Conservation (phyloP, 2,113 vertebrate genomes). For the Microcebus murinus region DNA sequence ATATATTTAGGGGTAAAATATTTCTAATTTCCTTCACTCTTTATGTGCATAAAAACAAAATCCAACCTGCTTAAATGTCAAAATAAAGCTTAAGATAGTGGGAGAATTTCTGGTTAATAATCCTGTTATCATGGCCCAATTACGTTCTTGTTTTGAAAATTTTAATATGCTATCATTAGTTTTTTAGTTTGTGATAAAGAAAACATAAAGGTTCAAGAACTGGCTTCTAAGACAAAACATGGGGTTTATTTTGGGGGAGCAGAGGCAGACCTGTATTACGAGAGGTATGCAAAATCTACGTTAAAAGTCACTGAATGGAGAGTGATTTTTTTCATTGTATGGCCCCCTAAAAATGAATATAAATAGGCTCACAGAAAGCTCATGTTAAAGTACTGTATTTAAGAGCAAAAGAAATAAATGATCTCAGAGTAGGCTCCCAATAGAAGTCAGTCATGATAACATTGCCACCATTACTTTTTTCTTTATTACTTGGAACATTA, state of each 20-base stretch:
- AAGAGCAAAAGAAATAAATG: conserved; percentile 24
- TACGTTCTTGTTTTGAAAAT: background rate
- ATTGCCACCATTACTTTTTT: background rate
- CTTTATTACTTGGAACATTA: conserved; percentile 58
- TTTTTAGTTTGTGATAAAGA: conserved; percentile 1
- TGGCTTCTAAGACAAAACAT: conserved; percentile 8
- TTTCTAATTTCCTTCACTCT: too few species aligned
- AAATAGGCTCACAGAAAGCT: conserved; percentile 2
- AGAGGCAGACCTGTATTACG: background rate
- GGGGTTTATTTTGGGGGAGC: background rate
- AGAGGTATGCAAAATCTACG: background rate
- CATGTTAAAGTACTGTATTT: conserved; percentile 42
- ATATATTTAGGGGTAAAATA: too few species aligned
- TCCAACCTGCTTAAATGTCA: background rate
- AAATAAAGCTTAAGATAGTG: conserved; percentile 6
- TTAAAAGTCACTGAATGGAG: background rate
- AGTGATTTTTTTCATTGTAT: background rate
- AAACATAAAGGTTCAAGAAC: conserved; percentile 16
- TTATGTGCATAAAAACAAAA: background rate
- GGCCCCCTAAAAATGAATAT: background rate
- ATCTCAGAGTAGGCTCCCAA: conserved; percentile 32
- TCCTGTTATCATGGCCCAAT: background rate
- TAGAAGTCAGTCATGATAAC: background rate
- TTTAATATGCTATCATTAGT: background rate
- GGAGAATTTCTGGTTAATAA: background rate